Evolutionary conservation across 2,888 invertebrate genomes (phyloP), one percentile per base, ranked within the genome.

Genomic region (Hesperia comma): DNA sequence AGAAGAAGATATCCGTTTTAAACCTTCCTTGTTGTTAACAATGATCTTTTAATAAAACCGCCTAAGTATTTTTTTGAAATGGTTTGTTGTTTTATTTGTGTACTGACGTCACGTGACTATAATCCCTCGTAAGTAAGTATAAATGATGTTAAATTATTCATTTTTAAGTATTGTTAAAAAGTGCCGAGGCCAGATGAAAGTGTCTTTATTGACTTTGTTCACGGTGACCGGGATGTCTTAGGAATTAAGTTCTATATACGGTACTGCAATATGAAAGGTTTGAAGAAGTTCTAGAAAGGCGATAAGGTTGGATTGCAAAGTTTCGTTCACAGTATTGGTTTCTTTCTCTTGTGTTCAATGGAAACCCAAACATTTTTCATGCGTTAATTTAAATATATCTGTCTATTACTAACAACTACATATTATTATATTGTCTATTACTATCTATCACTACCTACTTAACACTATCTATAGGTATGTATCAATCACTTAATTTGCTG

Each of bases 1-100:
- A 64, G 71, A 37, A 70, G 73, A 67, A 51, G 33, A 6, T 73
- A 72, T 49, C 69, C 71, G n/a, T 68, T 56, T 46, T 66, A 57
- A 67, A 10, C 0, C 12, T 7, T 6, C 6, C 37, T 26, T 12
- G 15, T 26, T 32, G n/a, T 62, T n/a, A 40, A 1, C 15, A 8
- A 15, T 6, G 1, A 14, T 14, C 0, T n/a, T 26, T 8, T n/a
- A 53, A 32, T 32, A 53, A 32, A 53, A 1, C n/a, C 15, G 15
- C n/a, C 32, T 53, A 7, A 8, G 4, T n/a, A 19, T n/a, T 32
- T 8, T 19, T 19, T 8, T 1, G 12, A 8, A n/a, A 32, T 6
- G 53, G n/a, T 53, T 53, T 32, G 32, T 53, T 32, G 8, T 26
- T 26, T 26, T 26, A 26, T 26, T 26, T 26, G 26, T 26, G 32